phyloP scores from a whole-genome alignment of 2,888 invertebrate species.

The Stenodera caucasica region DNA sequence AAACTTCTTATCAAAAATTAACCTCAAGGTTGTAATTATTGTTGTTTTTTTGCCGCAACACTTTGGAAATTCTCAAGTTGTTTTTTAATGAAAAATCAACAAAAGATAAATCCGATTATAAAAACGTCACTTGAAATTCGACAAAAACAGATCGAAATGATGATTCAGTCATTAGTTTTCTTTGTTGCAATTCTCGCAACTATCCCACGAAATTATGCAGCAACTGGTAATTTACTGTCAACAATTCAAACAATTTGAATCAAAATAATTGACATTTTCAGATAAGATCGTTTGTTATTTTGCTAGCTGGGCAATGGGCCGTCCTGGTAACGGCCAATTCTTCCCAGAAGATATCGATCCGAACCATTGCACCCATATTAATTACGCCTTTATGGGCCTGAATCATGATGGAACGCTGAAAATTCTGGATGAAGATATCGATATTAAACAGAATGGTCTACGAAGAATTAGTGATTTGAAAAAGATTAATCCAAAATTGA shows the following conservation, averaged over 20 bases:
- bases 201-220: not conserved
- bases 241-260: not conserved
- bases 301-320: slow-evolving; percentile 18
- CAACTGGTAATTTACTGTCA: slow-evolving; percentile 9
- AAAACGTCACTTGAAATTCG: not conserved
- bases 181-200: not conserved
- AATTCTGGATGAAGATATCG: slow-evolving; percentile 21
- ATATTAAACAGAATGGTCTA: slow-evolving; percentile 17
- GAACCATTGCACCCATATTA: slow-evolving; percentile 21
- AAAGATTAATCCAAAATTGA: slow-evolving; percentile 19
- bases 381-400: slow-evolving; percentile 22
- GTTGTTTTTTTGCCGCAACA: not conserved
- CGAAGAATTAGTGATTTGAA: slow-evolving; percentile 26
- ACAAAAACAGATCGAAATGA: not conserved
- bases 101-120: not conserved
- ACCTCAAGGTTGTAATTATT: not conserved
- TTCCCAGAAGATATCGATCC: slow-evolving; percentile 24
- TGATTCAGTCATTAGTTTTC: not conserved
- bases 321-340: slow-evolving; percentile 23
- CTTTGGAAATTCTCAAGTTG: not conserved
- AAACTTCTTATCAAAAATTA: not conserved
- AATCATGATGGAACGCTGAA: slow-evolving; percentile 16
- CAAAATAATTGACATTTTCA: slow-evolving; percentile 2
- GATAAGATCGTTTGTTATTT: slow-evolving; percentile 28
- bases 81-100: not conserved